These are phyloP conservation scores for Hydrophis major DNA, from an alignment of 2,797 vertebrate genomes.

Conservation along the genomic window DNA sequence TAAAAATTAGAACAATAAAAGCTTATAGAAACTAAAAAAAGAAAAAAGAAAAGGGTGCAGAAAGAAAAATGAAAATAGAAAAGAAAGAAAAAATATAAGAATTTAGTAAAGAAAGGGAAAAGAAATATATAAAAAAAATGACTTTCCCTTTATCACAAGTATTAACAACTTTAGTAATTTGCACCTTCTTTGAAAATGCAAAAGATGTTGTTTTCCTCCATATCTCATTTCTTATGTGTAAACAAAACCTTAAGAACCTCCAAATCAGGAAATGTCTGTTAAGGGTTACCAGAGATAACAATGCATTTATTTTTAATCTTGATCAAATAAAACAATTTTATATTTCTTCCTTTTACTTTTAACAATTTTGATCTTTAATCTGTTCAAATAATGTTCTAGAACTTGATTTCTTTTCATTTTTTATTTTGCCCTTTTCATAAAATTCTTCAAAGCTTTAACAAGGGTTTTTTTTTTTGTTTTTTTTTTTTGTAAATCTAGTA, in stretches of 20 bases:
- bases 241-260: neutral
- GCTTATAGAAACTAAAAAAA: neutral
- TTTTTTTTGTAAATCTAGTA: neutral
- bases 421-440: neutral
- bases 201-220: neutral
- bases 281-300: neutral
- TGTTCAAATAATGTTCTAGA: neutral
- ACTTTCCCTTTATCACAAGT: neutral
- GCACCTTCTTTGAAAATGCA: neutral
- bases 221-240: neutral
- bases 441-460: neutral
- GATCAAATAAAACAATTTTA: neutral
- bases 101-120: neutral
- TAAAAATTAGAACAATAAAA: neutral
- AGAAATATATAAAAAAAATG: neutral
- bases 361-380: neutral
- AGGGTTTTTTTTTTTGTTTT: neutral
- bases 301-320: neutral
- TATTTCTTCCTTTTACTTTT: neutral
- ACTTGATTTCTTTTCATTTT: no score
- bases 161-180: neutral
- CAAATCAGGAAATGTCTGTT: neutral
- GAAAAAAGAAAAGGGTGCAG: neutral
- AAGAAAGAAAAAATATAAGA: neutral
- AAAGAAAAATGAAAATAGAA: neutral